phyloP scores from a whole-genome alignment of 2,888 invertebrate genomes.

The Enoplolaimus lenunculus region DNA sequence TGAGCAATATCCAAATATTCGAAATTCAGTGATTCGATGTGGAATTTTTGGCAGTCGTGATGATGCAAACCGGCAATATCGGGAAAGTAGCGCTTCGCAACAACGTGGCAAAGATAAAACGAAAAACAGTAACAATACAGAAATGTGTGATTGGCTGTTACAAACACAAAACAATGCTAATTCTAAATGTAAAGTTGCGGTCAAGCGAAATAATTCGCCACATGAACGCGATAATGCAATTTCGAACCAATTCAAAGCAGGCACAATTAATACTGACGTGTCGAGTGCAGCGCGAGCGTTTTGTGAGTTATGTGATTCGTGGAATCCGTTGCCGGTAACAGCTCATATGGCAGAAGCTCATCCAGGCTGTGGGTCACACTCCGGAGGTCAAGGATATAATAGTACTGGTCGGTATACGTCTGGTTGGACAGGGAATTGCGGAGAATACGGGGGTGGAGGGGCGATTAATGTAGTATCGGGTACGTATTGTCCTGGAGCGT shows the following conservation, averaged over 20 bases:
- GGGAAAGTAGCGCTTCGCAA: neutral
- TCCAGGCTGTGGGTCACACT: slow-evolving; percentile 73
- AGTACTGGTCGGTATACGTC: slow-evolving; percentile 71
- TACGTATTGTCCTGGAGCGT: no score
- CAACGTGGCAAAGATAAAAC: neutral
- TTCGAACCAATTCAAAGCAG: no score
- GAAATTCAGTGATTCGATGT: no score
- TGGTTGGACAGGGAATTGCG: slow-evolving; percentile 75
- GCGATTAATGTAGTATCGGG: no score
- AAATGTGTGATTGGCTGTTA: neutral
- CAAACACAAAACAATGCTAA: no score
- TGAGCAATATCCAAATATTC: no score
- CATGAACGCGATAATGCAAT: no score
- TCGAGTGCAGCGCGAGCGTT: slow-evolving; percentile 39
- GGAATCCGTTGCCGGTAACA: slow-evolving; percentile 57
- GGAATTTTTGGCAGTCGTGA: neutral
- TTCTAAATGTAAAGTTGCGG: no score
- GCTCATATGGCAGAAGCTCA: slow-evolving; percentile 79
- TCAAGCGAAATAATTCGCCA: no score
- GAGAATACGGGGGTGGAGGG: slow-evolving; percentile 63
- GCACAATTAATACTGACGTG: neutral
- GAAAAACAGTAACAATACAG: neutral
- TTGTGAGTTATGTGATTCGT: slow-evolving; percentile 72
- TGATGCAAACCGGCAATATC: neutral
- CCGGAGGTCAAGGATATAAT: slow-evolving; percentile 77